Percentiles rank a stretch among this genome's conserved stretches.
Conservation (phyloP, 2,797 vertebrate genomes). For the Knipowitschia caucasica region DNA sequence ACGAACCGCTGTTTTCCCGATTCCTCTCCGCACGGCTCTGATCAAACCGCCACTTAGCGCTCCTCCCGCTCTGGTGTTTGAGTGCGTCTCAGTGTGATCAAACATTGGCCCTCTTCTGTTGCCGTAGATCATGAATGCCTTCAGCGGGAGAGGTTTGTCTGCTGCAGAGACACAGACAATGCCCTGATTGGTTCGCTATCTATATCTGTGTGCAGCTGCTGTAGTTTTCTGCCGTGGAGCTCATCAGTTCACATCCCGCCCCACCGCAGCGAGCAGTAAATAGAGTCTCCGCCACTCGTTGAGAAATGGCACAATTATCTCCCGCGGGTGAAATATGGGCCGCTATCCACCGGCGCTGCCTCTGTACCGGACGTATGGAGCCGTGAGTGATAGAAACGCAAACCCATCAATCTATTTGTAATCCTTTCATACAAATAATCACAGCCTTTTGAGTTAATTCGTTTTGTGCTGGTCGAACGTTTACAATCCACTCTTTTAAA, state of each 20-base stretch:
- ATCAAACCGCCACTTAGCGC: conserved; percentile 47
- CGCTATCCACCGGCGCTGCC: conserved; percentile 70
- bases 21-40: conserved; percentile 33
- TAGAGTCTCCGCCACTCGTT: conserved; percentile 74
- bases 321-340: conserved; percentile 76
- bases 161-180: conserved; percentile 55
- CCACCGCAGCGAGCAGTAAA: conserved; percentile 75
- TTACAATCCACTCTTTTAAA: too few species aligned
- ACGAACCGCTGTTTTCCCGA: conserved; percentile 8
- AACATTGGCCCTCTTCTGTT: conserved; percentile 46
- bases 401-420: neutral
- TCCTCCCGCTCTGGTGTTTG: conserved; percentile 34
- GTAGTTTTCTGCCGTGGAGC: conserved; percentile 70
- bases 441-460: too few species aligned
- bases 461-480: too few species aligned
- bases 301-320: conserved; percentile 80
- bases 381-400: neutral
- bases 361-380: conserved; percentile 16
- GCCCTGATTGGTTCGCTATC: conserved; percentile 59
- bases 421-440: too few species aligned
- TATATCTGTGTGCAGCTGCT: conserved; percentile 53
- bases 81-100: conserved; percentile 56
- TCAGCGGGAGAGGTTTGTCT: conserved; percentile 65
- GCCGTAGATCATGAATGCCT: conserved; percentile 58
- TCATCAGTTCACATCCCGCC: conserved; percentile 74